Evolutionary conservation across 2,888 invertebrate species (phyloP), one percentile per base, ranked within the genome.

Genomic region (Peribatodes rhomboidaria): DNA sequence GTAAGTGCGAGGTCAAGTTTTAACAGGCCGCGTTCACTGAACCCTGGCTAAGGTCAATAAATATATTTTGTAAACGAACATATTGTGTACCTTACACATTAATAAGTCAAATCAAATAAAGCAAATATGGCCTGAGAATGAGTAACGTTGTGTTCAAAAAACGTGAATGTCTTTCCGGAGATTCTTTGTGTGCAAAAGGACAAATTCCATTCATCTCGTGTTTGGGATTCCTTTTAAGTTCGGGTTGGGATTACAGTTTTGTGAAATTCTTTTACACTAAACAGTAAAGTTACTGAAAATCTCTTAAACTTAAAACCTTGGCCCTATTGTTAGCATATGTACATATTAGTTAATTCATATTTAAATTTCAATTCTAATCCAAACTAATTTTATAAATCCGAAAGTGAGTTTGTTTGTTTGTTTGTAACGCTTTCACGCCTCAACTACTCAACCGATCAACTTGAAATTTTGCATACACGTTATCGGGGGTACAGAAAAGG

Each of bases 21-120:
- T 75, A 75, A 76, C 69, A 56, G 49, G 41, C 52, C 70, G 74
- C 78, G 81, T 80, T 81, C 81, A 79, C 63, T 77, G 82, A 83
- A 79, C 83, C 71, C 79, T 9, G 46, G 41, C 60, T 66, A 75
- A 83, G 82, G 82, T 82, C 79, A 77, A 71, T 75, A 69, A 71
- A 73, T 68, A 72, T 71, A 68, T 65, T 65, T 60, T 44, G 56
- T 46, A 60, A 60, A 13, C 42, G 35, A 39, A 52, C 50, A 58
- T 50, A 53, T 74, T 71, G 68, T 72, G 73, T 73, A 72, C 77
- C 79, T 80, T 80, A 80, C 76, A 78, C 75, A 72, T 71, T 72
- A 70, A 73, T 65, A 76, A 71, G 61, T 54, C 61, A 60, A 63
- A 70, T 65, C 58, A 66, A 67, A 65, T 61, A 60, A 60, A 60